Base-by-base conservation (phyloP, 2,888 invertebrate species). In the Aporophyla lueneburgensis region DNA sequence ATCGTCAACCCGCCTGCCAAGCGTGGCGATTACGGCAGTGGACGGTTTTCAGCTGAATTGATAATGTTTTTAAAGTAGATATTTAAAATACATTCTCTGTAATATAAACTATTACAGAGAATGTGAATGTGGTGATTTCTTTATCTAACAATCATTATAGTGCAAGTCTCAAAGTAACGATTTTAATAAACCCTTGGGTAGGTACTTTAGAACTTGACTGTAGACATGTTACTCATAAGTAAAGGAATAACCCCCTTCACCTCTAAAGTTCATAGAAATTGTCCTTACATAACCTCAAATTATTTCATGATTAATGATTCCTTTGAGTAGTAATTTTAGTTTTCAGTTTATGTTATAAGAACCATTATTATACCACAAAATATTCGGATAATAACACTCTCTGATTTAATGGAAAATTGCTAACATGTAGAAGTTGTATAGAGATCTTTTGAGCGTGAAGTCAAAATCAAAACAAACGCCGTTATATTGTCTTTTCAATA, bases 241-340 rank as follows among this genome's bases (percentile, higher is more conserved):
- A 40, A 46, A 63, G 12, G n/a, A 59, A 58, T 33, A 58, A 74
- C 61, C 49, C 75, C 49, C 33, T 69, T 70, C 16, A 81, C 72
- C 51, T 51, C 10, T 68, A 62, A 71, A 72, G 12, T 69, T 27
- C 67, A 33, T 24, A 46, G 58, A 46, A 85, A 63, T 63, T 49
- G 51, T 21, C 43, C 33, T 61, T 4, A 12, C 0, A 21, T 62
- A 71, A 63, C 71, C 61, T 51, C 27, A 73, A 24, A 80, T 75
- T 75, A 78, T 24, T 33, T 46, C 12, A 74, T 79, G 86, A 86
- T 74, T 86, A 58, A 83, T 83, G 83, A 72, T 76, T 71, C 33
- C 27, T 78, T 67, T 66, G 16, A 33, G 16, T 71, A n/a, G 73
- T 73, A 58, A 65, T 62, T 75, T 85, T 16, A 14, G 24, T 27